Conservation (phyloP, 2,888 invertebrate genomes). For the Drosophila maculinotata region DNA sequence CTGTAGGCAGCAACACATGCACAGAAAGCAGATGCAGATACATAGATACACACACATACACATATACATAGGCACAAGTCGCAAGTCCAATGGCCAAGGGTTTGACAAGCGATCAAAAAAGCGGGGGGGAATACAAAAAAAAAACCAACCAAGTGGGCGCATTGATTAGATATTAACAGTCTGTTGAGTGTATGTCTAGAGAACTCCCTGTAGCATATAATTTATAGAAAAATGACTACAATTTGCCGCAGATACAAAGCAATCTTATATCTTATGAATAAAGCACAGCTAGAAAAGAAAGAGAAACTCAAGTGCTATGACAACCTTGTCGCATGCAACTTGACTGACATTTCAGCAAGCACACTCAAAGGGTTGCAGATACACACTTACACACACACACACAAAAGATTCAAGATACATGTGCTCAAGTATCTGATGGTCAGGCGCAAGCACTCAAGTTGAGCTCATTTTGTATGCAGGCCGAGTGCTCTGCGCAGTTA, state of each 20-base stretch:
- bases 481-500: slow-evolving; percentile 42
- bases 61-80: slow-evolving; percentile 5
- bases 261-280: slow-evolving; percentile 33
- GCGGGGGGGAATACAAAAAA: neutral
- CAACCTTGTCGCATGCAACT: slow-evolving; percentile 61
- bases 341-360: slow-evolving; percentile 57
- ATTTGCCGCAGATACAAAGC: slow-evolving; percentile 48
- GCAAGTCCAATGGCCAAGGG: slow-evolving; percentile 12
- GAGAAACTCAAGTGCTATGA: slow-evolving; percentile 38
- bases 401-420: slow-evolving; percentile 23
- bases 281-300: slow-evolving; percentile 19
- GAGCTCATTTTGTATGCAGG: slow-evolving; percentile 68
- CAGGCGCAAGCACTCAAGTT: slow-evolving; percentile 45
- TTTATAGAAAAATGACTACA: slow-evolving; percentile 51
- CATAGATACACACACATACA: slow-evolving; percentile 8
- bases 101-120: slow-evolving; percentile 12
- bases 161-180: slow-evolving; percentile 48
- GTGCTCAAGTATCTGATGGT: slow-evolving; percentile 36
- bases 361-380: slow-evolving; percentile 40
- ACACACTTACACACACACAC: slow-evolving; percentile 9
- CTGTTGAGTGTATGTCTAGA: slow-evolving; percentile 2
- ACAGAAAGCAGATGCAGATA: slow-evolving; percentile 18
- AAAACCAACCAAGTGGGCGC: slow-evolving; percentile 19
- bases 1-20: slow-evolving; percentile 30
- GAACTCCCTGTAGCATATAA: slow-evolving; percentile 13